Evolutionary conservation across 2,888 invertebrate genomes (phyloP).

Genomic region (Apeira syringaria): DNA sequence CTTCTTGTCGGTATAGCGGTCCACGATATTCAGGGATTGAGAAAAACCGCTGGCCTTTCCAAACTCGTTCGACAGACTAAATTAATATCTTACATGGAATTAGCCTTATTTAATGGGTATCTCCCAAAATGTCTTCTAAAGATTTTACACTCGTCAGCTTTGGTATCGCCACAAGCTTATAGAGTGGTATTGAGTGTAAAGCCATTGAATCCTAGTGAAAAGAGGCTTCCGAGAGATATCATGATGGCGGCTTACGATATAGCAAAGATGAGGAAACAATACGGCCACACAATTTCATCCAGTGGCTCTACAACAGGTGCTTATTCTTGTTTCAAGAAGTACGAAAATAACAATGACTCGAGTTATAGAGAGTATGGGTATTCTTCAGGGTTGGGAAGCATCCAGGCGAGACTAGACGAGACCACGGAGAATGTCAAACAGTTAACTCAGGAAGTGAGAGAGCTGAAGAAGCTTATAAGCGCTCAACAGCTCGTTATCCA

Average conservation of each 20-base stretch:
- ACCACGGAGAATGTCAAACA: slow-evolving; percentile 87
- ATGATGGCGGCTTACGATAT: slow-evolving; percentile 92
- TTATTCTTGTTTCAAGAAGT: slow-evolving; percentile 86
- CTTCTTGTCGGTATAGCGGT: slow-evolving; percentile 93
- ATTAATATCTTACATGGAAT: slow-evolving; percentile 93
- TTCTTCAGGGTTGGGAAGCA: slow-evolving; percentile 80
- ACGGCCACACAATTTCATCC: slow-evolving; percentile 87
- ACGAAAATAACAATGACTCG: slow-evolving; percentile 84
- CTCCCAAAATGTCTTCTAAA: slow-evolving; percentile 89
- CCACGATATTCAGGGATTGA: slow-evolving; percentile 93
- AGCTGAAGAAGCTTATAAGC: slow-evolving; percentile 84
- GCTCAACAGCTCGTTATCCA: slow-evolving; percentile 79
- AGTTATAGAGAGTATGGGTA: slow-evolving; percentile 81
- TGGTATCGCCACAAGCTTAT: slow-evolving; percentile 92
- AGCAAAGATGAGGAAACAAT: slow-evolving; percentile 88
- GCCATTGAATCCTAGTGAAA: slow-evolving; percentile 92
- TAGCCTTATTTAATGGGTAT: slow-evolving; percentile 91
- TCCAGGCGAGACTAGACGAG: slow-evolving; percentile 87
- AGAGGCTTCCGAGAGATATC: slow-evolving; percentile 90
- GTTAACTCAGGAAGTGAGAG: slow-evolving; percentile 87
- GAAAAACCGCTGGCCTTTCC: slow-evolving; percentile 93
- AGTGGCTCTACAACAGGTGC: slow-evolving; percentile 86
- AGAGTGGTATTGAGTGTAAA: slow-evolving; percentile 92
- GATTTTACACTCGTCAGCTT: slow-evolving; percentile 89
- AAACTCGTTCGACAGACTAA: slow-evolving; percentile 93